These are phyloP conservation scores for Ceuthmochares aereus DNA, from an alignment of 2,113 vertebrate species.

Conservation along the genomic window DNA sequence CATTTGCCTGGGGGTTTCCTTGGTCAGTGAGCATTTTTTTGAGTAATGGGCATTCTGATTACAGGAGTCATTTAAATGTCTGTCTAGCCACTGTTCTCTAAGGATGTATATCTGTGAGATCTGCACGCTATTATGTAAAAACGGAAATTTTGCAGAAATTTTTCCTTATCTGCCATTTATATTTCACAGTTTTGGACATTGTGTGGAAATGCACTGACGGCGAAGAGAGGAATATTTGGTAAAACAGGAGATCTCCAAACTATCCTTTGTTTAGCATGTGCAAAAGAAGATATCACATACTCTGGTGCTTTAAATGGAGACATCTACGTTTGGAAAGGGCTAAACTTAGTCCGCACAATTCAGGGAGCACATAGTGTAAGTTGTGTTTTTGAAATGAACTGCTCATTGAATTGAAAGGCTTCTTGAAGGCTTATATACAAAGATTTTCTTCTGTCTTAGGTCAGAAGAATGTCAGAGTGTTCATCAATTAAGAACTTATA, in stretches of 20 bases:
- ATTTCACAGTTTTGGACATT: constrained; percentile 91
- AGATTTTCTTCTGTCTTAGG: background rate
- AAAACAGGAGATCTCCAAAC: constrained; percentile 97
- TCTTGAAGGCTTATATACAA: background rate
- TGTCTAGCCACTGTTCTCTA: background rate
- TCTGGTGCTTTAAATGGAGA: constrained; percentile 97
- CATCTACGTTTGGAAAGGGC: constrained; percentile 94
- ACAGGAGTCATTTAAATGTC: background rate
- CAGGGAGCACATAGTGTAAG: constrained; percentile 96
- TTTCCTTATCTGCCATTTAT: background rate
- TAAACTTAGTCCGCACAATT: constrained; percentile 86
- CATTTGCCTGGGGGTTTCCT: background rate
- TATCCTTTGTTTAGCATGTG: constrained; percentile 92
- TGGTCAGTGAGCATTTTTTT: background rate
- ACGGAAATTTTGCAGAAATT: background rate
- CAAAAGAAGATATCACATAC: constrained; percentile 94
- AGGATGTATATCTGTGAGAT: background rate
- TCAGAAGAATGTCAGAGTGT: background rate
- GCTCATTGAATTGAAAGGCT: background rate
- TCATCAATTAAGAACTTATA: background rate
- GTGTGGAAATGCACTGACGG: constrained; percentile 94
- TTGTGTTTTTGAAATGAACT: constrained; percentile 7
- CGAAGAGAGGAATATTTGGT: constrained; percentile 94
- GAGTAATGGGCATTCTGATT: background rate
- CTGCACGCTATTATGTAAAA: background rate